Evolutionary conservation across 2,113 vertebrate genomes (phyloP).

Genomic region (Oostethus manadensis): DNA sequence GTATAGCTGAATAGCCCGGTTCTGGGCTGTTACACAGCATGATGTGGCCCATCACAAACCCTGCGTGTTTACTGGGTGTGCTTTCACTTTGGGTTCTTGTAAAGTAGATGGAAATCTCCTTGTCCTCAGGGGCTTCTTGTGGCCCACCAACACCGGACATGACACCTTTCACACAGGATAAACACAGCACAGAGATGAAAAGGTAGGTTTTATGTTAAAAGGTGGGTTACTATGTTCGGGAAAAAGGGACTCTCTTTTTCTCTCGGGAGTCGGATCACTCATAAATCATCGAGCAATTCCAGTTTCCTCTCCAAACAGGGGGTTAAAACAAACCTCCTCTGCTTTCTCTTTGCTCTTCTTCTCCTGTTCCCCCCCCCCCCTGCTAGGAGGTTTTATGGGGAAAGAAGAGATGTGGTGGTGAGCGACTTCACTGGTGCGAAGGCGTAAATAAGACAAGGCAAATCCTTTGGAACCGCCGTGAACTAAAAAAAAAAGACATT

Average conservation of each 20-base stretch:
- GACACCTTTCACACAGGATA: slow-evolving; percentile 61
- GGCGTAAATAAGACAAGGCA: slow-evolving; percentile 34
- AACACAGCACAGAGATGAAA: slow-evolving; percentile 51
- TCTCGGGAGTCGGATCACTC: slow-evolving; percentile 43
- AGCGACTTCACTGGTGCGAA: slow-evolving; percentile 20
- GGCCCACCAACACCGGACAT: slow-evolving; percentile 49
- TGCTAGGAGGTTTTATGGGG: slow-evolving; percentile 65
- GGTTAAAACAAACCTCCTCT: slow-evolving; percentile 59
- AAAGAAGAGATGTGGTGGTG: slow-evolving; percentile 47
- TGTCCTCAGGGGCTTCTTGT: slow-evolving; percentile 15
- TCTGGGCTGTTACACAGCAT: background rate
- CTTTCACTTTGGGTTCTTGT: slow-evolving; percentile 36
- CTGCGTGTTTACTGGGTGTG: slow-evolving; percentile 17
- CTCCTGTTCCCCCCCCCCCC: slow-evolving; percentile 29
- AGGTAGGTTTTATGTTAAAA: slow-evolving; percentile 37
- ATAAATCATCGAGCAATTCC: slow-evolving; percentile 73
- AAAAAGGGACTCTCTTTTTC: slow-evolving; percentile 24
- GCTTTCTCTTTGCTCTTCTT: slow-evolving; percentile 22
- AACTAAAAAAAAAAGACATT: slow-evolving; percentile 22
- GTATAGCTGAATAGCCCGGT: too few relatives aligned
- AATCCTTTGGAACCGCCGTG: slow-evolving; percentile 18
- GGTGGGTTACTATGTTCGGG: too few relatives aligned
- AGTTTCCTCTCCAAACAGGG: slow-evolving; percentile 67
- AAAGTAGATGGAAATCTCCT: slow-evolving; percentile 26
- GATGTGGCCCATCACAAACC: background rate